These are phyloP conservation scores for Carassius carassius DNA, from an alignment of 2,113 vertebrate species.

Conservation along the genomic window DNA sequence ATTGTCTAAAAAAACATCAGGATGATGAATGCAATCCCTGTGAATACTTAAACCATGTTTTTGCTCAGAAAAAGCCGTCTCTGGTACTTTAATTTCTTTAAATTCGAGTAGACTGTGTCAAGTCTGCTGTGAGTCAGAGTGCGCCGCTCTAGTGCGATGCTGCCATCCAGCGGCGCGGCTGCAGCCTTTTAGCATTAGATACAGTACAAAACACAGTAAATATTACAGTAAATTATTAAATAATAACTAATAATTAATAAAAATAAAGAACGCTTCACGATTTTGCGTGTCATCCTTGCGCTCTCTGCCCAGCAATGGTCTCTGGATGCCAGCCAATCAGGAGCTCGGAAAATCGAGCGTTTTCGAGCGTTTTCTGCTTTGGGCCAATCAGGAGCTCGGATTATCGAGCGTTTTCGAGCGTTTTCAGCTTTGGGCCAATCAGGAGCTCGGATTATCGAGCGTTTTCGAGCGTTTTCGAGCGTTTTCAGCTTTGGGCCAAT, in stretches of 20 bases:
- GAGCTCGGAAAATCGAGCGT: no score
- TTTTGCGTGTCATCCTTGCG: constrained; percentile 50
- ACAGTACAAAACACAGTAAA: not conserved
- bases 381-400: no score
- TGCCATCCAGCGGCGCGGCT: not conserved
- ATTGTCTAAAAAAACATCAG: not conserved
- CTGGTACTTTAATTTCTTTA: not conserved
- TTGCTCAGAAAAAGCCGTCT: not conserved
- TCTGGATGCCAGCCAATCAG: no score
- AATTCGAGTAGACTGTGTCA: not conserved
- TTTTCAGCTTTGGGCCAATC: no score
- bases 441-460: no score
- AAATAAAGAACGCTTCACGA: constrained; percentile 52
- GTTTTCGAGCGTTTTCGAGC: no score
- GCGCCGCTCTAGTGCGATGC: not conserved
- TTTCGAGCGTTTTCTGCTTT: no score
- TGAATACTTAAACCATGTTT: no score
- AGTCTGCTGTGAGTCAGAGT: not conserved
- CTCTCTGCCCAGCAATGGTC: no score
- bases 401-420: no score
- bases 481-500: no score
- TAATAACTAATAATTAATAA: constrained; percentile 11
- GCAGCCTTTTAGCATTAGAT: not conserved
- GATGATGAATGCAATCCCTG: not conserved
- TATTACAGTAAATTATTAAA: not conserved